These are phyloP conservation scores for Apus apus DNA, from an alignment of 2,113 vertebrate genomes.

Conservation along the genomic window DNA sequence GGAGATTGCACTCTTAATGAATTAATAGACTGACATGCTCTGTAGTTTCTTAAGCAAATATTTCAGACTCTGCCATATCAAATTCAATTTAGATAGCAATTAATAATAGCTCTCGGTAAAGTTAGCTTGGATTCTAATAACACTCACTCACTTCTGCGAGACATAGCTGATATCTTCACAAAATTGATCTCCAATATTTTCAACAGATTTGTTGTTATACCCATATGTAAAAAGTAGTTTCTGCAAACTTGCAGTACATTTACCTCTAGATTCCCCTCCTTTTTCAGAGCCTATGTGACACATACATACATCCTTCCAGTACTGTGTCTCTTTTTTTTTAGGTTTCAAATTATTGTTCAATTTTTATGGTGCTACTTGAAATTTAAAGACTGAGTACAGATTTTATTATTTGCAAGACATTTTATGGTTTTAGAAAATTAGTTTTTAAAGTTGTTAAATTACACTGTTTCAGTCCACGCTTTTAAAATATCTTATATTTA, in stretches of 20 bases:
- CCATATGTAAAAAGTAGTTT: not conserved
- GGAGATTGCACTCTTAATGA: constrained; percentile 33
- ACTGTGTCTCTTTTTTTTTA: not conserved
- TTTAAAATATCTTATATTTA: not conserved
- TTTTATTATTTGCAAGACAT: not conserved
- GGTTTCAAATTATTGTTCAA: not conserved
- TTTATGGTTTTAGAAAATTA: not conserved
- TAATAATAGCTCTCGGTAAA: constrained; percentile 45
- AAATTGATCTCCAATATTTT: not conserved
- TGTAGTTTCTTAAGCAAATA: constrained; percentile 41
- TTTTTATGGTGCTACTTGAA: not conserved
- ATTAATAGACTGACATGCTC: constrained; percentile 34
- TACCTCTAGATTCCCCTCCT: not conserved
- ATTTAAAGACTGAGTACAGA: not conserved
- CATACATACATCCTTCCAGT: not conserved
- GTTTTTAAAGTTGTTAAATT: not conserved
- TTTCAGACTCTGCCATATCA: constrained; percentile 41
- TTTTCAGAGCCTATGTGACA: not conserved
- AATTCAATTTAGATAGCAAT: constrained; percentile 52
- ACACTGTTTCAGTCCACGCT: not conserved
- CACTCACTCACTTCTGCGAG: not conserved
- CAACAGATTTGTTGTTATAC: not conserved
- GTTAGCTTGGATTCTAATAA: not conserved
- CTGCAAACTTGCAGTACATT: not conserved
- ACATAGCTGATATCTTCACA: constrained; percentile 3